These are phyloP conservation scores for Rhagophthalmus giganteus DNA, from an alignment of 2,888 invertebrate species.

Conservation along the genomic window DNA sequence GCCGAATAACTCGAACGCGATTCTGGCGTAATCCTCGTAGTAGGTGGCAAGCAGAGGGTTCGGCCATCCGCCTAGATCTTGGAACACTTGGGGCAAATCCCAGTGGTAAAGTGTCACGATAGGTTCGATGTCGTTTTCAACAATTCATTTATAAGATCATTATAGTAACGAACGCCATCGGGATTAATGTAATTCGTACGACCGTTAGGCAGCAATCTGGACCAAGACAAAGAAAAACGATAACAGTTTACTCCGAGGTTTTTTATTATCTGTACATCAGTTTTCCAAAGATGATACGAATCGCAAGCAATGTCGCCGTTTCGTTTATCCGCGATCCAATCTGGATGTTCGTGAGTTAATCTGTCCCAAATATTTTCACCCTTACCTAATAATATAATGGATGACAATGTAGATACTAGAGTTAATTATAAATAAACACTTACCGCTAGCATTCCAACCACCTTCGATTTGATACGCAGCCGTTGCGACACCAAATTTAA, in stretches of 20 bases:
- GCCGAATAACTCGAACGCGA: slow-evolving; percentile 52
- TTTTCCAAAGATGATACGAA: slow-evolving; percentile 42
- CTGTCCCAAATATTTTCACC: slow-evolving; percentile 60
- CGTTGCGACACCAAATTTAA: slow-evolving; percentile 49
- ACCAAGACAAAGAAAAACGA: slow-evolving; percentile 65
- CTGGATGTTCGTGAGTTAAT: slow-evolving; percentile 51
- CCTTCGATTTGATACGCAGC: slow-evolving; percentile 60
- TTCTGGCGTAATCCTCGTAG: slow-evolving; percentile 64
- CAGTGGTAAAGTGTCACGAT: slow-evolving; percentile 67
- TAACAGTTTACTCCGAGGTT: slow-evolving; percentile 53
- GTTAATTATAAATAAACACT: slow-evolving; percentile 1
- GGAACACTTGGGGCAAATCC: slow-evolving; percentile 64
- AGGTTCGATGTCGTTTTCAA: slow-evolving; percentile 59
- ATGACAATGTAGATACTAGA: background rate
- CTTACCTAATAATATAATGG: slow-evolving; percentile 50
- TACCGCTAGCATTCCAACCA: slow-evolving; percentile 44
- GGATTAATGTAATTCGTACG: slow-evolving; percentile 61
- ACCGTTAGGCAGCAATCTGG: slow-evolving; percentile 65
- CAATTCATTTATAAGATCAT: slow-evolving; percentile 62
- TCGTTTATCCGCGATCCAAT: slow-evolving; percentile 37
- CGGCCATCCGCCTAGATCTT: slow-evolving; percentile 67
- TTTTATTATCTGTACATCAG: slow-evolving; percentile 39
- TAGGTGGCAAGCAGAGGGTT: slow-evolving; percentile 60
- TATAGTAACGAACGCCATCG: slow-evolving; percentile 66
- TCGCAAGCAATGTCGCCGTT: slow-evolving; percentile 44